Conservation (phyloP, 2,797 vertebrate species). For the Gymnodraco acuticeps region DNA sequence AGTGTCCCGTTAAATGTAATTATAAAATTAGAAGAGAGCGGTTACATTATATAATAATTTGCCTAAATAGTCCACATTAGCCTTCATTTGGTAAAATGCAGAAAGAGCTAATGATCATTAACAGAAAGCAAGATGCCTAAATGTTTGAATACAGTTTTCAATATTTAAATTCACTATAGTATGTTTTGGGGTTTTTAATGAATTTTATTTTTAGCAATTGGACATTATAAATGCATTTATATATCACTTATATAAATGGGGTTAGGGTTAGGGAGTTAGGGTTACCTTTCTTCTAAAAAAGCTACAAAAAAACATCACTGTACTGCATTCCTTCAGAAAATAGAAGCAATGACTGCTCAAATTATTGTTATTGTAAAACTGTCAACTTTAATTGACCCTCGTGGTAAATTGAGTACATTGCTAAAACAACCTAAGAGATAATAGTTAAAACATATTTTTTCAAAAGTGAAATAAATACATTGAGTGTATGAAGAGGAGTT, state of each 20-base stretch:
- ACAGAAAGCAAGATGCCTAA: not conserved
- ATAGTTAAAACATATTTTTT: constrained; percentile 3
- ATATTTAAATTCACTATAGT: not conserved
- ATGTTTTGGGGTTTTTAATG: too few species aligned
- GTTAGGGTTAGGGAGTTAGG: too few species aligned
- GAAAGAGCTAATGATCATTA: constrained; percentile 5
- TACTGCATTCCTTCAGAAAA: not conserved
- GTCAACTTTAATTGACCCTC: constrained; percentile 13
- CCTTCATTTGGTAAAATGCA: constrained; percentile 2
- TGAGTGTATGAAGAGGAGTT: constrained; percentile 5
- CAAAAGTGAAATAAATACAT: not conserved
- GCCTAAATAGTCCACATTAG: not conserved
- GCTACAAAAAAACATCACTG: not conserved
- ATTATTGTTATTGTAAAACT: not conserved
- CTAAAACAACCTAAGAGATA: not conserved
- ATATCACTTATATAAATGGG: too few species aligned
- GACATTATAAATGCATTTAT: too few species aligned
- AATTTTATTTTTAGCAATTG: too few species aligned
- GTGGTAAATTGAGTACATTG: not conserved
- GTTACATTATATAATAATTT: not conserved
- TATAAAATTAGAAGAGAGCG: not conserved
- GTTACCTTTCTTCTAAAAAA: too few species aligned
- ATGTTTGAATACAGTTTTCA: not conserved
- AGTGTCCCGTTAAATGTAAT: not conserved
- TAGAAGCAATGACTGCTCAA: not conserved